Percentiles rank a stretch among this genome's conserved stretches.
These are phyloP conservation scores for Smithornis capensis DNA, from an alignment of 2,113 vertebrate genomes.

Conservation along the genomic window DNA sequence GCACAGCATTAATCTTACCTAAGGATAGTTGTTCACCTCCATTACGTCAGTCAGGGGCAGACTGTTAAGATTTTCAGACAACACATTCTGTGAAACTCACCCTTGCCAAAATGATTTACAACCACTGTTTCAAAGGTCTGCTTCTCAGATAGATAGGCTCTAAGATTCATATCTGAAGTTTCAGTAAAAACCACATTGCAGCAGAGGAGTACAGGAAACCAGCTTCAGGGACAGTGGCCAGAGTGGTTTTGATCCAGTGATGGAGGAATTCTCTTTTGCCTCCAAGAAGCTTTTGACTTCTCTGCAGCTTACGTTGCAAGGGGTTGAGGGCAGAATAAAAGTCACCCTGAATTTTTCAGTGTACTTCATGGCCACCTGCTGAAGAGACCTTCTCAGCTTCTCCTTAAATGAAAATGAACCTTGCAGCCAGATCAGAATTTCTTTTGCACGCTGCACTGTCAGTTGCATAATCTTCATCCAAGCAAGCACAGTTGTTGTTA, in stretches of 20 bases:
- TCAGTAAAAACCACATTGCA: neutral
- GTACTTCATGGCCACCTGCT: neutral
- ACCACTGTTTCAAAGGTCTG: neutral
- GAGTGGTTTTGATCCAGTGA: neutral
- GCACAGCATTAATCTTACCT: neutral
- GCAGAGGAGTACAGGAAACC: neutral
- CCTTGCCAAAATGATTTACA: neutral
- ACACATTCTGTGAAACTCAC: neutral
- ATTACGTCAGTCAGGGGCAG: neutral
- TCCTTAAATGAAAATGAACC: neutral
- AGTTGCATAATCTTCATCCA: neutral
- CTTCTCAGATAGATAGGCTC: neutral
- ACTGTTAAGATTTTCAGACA: neutral
- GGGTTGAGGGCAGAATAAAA: neutral
- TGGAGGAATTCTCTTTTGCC: neutral
- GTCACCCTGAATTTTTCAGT: neutral
- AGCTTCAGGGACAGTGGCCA: neutral
- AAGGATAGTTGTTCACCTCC: neutral
- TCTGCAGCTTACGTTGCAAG: neutral
- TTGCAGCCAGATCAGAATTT: neutral
- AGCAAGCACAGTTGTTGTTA: neutral
- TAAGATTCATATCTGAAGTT: neutral
- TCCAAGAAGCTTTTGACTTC: neutral
- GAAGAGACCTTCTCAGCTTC: neutral
- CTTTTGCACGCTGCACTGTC: neutral